These are phyloP conservation scores for Platycheirus rosarum DNA, from an alignment of 2,888 invertebrate species.

Conservation along the genomic window DNA sequence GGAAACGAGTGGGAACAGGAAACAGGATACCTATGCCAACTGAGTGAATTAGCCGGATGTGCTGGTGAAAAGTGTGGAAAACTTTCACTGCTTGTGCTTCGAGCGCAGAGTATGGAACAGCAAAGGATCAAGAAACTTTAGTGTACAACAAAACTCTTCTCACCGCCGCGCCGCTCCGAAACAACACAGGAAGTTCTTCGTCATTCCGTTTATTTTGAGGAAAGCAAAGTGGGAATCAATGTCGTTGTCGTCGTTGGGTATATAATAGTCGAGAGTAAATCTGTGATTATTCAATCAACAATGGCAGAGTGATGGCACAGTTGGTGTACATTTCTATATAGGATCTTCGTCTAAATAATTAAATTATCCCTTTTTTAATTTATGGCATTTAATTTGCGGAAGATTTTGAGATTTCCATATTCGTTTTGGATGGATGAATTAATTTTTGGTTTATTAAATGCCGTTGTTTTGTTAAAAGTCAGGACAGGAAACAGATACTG, in stretches of 20 bases:
- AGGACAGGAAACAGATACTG: not conserved
- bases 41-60: conserved; percentile 66
- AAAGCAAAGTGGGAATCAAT: conserved; percentile 69
- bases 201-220: conserved; percentile 22
- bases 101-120: conserved; percentile 4
- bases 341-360: conserved; percentile 60
- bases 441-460: conserved; percentile 4
- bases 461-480: not conserved
- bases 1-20: not conserved
- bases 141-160: conserved; percentile 26
- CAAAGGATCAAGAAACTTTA: conserved; percentile 51
- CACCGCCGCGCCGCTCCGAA: not conserved
- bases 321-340: not conserved
- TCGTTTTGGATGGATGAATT: conserved; percentile 8
- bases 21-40: conserved; percentile 39
- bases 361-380: conserved; percentile 64
- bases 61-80: conserved; percentile 65
- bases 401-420: conserved; percentile 42
- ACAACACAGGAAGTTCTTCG: conserved; percentile 54
- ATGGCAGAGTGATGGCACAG: conserved; percentile 26
- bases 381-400: conserved; percentile 54
- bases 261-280: not conserved
- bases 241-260: conserved; percentile 22
- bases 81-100: conserved; percentile 47
- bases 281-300: conserved; percentile 64